Evolutionary conservation across 2,888 invertebrate species (phyloP), one percentile per base, ranked within the genome.

Genomic region (Thera obeliscata): DNA sequence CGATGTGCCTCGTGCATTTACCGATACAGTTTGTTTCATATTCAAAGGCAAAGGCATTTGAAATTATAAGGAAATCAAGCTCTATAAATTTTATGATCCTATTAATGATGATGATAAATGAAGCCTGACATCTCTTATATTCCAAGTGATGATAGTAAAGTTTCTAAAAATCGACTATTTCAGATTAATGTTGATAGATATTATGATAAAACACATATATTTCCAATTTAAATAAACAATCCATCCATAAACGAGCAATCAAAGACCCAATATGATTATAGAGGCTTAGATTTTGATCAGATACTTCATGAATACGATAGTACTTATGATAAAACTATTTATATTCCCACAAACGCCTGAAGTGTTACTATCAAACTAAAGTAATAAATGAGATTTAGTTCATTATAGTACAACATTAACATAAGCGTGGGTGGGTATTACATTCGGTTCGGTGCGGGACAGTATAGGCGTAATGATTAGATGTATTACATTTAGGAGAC

Each of bases 321-420:
- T 74, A 73, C 54, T 56, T 62, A 56, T 72, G 71, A 69, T 74
- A 73, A 76, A 75, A 78, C 72, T 75, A 76, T 76, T 80, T 79
- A 82, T 85, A 81, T 87, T 88, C 88, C 84, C 86, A 88, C 86
- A 82, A 79, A 84, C 84, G 82, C 82, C 79, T 81, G 64, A 80
- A 78, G 82, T 83, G 82, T 82, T 79, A 76, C 78, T 79, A 84
- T 84, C 77, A 76, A 74, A 75, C 76, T 75, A 73, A 74, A 74
- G 80, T 85, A 84, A 85, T 84, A 85, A 86, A 87, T 81, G 84
- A 85, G 83, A 85, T 85, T 87, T 85, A 82, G 82, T 85, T 84
- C 82, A 84, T 87, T 87, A 81, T 76, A 74, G 78, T 81, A 73
- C 76, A 76, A 74, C 66, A 86, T 87, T 87, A 84, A 78, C 82